Evolutionary conservation across 2,113 vertebrate species (phyloP), one percentile per base, ranked within the genome.

Genomic region (Gymnocephalus cernua): DNA sequence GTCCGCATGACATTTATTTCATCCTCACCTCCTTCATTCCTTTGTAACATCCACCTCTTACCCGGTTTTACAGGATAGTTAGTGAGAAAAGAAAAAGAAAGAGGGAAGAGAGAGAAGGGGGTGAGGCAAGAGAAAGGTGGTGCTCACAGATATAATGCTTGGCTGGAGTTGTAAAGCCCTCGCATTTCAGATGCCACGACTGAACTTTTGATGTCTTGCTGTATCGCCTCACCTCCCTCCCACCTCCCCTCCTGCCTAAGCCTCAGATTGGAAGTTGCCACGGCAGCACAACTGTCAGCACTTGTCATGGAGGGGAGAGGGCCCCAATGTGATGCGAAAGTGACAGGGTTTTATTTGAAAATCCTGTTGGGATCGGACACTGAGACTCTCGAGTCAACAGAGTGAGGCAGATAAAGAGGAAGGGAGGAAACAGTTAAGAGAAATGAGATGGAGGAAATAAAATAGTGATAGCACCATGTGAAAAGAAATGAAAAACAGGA

Each of bases 341-440:
- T 94, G 95, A 95, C 93, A 93, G 94, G 91, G 90, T 93, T 93
- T 92, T 91, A 94, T 95, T 94, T 94, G 89, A 93, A 89, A 94
- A 93, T 86, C 90, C 91, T 21, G 69, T 91, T 91, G 81, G 68
- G 87, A 89, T 88, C 54, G 89, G 89, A 92, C 91, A 71, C 72
- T 53, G 72, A 87, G 80, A 84, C 89, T 92, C 89, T 59, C 67
- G 35, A 86, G 75, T 65, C 58, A 61, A 32, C 51, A 54, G 59
- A 68, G 74, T 41, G 56, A 83, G 29, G 41, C 29, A 54, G 51
- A 81, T 56, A 63, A 61, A 29, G 21, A 71, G 48, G 54, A n/a
- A 65, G 50, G 18, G 54, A 59, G 47, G 66, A 66, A 35, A 47
- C 77, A 61, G 51, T 65, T 68, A 70, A 67, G 57, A 48, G 27